phyloP scores from a whole-genome alignment of 2,113 vertebrate genomes.

The Sisor rabdophorus region DNA sequence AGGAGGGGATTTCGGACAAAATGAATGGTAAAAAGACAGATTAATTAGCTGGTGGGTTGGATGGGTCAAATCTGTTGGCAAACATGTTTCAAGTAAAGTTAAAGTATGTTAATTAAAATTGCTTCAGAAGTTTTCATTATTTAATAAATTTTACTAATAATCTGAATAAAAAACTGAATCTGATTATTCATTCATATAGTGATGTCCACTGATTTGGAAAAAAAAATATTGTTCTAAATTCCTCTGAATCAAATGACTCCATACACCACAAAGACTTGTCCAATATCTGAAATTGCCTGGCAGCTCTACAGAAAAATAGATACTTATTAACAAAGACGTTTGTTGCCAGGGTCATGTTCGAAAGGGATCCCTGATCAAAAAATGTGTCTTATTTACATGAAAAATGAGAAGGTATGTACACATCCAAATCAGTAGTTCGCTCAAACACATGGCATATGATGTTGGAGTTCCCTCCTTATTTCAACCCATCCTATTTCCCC shows the following conservation, averaged over 20 bases:
- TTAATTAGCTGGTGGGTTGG: constrained; percentile 15
- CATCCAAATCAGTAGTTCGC: constrained; percentile 34
- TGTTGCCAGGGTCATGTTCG: background rate
- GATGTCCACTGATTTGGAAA: background rate
- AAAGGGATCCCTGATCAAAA: constrained; percentile 31
- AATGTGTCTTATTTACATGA: background rate
- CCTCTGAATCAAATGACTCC: background rate
- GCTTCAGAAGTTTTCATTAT: background rate
- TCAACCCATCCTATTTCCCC: constrained; percentile 46
- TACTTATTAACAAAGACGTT: background rate
- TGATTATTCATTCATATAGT: background rate
- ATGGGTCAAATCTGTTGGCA: constrained; percentile 2
- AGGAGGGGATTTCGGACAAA: background rate
- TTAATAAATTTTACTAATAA: background rate
- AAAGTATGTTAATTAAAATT: background rate
- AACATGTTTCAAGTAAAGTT: background rate
- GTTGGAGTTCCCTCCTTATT: constrained; percentile 42
- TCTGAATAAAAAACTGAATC: background rate
- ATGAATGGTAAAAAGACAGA: background rate
- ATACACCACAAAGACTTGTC: background rate
- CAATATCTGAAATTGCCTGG: background rate
- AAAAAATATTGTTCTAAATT: background rate
- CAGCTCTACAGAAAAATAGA: background rate
- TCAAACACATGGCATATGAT: constrained; percentile 52
- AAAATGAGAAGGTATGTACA: constrained; percentile 17